Evolutionary conservation across 2,797 vertebrate species (phyloP), one percentile per base, ranked within the genome.

Genomic region (Acrossocheilus wenchowensis): DNA sequence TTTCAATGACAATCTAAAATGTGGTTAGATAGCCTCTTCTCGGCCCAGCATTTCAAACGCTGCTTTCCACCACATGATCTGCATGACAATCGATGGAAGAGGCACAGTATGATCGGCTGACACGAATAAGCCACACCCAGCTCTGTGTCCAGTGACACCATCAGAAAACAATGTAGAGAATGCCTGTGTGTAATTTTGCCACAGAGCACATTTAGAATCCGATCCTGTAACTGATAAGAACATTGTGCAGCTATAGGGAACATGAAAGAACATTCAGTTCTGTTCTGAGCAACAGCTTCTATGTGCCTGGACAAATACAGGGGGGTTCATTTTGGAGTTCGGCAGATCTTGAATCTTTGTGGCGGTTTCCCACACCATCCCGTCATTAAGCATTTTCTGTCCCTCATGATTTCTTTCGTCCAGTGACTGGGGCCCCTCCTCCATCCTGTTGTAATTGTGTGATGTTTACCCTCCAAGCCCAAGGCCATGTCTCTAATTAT

Each of bases 401-500:
- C 48, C 78, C 26, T 78, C 82, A 82, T 74, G 78, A 48, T 79
- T 39, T 62, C 78, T 64, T 85, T 78, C 79, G 52, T 84, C 73
- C 45, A 68, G 83, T 74, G 62, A 74, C 79, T 81, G 54, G 75
- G 86, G 72, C 85, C 79, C 89, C 79, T 83, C 87, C 90, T 87
- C 87, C 89, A 89, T 88, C 90, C 88, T 84, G 88, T 86, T 90
- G 88, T 91, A 90, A 92, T 88, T 90, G 90, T 87, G 88, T 91
- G 87, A 90, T 91, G 91, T 93, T 90, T 92, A 92, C 85, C 86
- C 90, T 91, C 82, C 88, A 82, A 90, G 90, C 87, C 91, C 90
- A 91, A 90, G 89, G 92, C 90, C 85, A 81, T 83, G 86, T 86
- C 89, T 91, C 87, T 92, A 93, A 91, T 91, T 92, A 92, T 91